phyloP scores from a whole-genome alignment of 2,113 vertebrate genomes.

The Patagioenas fasciata region DNA sequence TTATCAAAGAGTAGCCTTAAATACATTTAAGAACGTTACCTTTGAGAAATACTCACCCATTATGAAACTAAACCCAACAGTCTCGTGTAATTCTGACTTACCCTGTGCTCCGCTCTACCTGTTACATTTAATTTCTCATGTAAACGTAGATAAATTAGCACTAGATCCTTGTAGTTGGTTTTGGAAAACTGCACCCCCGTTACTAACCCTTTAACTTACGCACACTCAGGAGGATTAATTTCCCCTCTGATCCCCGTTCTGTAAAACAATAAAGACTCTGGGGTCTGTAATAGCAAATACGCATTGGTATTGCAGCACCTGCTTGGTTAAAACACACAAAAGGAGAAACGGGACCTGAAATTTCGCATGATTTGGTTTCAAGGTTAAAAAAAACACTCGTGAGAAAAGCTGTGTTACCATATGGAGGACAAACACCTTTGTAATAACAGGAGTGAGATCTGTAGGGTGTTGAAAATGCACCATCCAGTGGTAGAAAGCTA shows the following conservation, averaged over 20 bases:
- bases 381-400: fast-evolving
- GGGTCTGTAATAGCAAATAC: not conserved
- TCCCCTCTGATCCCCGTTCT: not conserved
- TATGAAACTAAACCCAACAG: not conserved
- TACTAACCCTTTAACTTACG: not conserved
- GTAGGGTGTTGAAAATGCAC: not conserved
- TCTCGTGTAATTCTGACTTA: not conserved
- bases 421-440: fast-evolving
- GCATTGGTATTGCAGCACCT: fast-evolving
- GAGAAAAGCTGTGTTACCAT: not conserved
- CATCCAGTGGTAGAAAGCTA: conserved; percentile 21
- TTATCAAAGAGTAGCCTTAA: not conserved
- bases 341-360: not conserved
- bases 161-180: not conserved
- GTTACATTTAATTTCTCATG: not conserved
- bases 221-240: not conserved
- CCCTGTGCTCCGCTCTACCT: not conserved
- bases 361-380: not conserved
- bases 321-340: not conserved
- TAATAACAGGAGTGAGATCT: fast-evolving
- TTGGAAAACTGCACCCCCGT: not conserved
- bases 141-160: not conserved
- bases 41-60: not conserved
- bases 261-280: not conserved
- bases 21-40: fast-evolving